Conservation (phyloP, 2,113 vertebrate species). For the Labeo catla region DNA sequence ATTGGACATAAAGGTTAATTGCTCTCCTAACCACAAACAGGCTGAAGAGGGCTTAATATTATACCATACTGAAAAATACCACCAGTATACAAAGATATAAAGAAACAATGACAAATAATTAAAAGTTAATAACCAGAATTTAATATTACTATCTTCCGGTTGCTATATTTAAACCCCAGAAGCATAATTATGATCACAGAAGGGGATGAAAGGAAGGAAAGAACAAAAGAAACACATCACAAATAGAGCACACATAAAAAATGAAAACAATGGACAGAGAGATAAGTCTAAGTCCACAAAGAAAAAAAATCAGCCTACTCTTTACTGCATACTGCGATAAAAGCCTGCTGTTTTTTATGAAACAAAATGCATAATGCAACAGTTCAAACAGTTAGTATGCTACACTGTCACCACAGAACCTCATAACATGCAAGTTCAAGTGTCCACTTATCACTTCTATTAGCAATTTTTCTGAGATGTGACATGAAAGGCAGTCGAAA, state of each 20-base stretch:
- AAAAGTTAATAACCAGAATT: not conserved
- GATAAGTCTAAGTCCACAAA: not conserved
- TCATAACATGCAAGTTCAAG: not conserved
- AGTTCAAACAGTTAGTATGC: not conserved
- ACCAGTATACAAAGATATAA: not conserved
- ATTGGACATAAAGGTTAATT: not conserved
- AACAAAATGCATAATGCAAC: not conserved
- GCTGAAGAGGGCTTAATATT: not conserved
- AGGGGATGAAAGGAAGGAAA: slow-evolving; percentile 2
- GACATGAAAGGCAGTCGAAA: not conserved
- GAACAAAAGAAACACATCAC: slow-evolving; percentile 7
- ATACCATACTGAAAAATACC: not conserved
- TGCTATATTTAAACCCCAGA: slow-evolving; percentile 8
- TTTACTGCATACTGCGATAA: not conserved
- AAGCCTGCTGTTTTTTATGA: not conserved
- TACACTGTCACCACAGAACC: not conserved
- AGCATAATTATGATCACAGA: slow-evolving; percentile 9
- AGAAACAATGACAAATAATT: not conserved
- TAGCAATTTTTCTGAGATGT: not conserved
- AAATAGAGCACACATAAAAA: not conserved
- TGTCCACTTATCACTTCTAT: not conserved
- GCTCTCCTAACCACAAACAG: not conserved
- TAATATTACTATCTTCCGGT: not conserved
- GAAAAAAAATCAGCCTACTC: not conserved
- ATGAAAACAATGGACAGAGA: not conserved